A percentile compares a stretch with the other conserved stretches of the same genome.
These are phyloP conservation scores for Anhinga rufa DNA, from an alignment of 2,113 vertebrate genomes.

Conservation along the genomic window DNA sequence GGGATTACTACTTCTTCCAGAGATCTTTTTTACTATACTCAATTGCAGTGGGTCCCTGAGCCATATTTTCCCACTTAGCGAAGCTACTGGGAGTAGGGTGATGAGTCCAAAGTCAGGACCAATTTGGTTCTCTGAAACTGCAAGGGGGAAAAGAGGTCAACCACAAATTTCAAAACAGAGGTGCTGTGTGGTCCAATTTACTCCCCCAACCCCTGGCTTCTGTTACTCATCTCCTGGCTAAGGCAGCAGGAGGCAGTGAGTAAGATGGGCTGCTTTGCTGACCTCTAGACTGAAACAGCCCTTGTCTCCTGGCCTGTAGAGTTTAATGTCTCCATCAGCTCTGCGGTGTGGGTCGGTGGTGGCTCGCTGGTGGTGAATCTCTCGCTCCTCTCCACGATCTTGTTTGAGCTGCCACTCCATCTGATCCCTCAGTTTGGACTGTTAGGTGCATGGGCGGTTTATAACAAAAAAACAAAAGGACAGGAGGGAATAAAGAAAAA, in stretches of 20 bases:
- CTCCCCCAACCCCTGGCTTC: neutral
- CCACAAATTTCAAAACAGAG: neutral
- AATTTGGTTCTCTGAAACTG: neutral
- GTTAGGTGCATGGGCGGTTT: conserved; percentile 83
- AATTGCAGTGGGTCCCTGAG: neutral
- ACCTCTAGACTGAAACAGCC: conserved; percentile 93
- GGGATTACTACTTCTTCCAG: neutral
- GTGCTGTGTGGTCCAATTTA: neutral
- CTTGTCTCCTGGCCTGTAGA: conserved; percentile 82
- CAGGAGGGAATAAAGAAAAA: conserved; percentile 69
- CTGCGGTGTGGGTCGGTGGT: conserved; percentile 81
- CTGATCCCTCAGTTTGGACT: conserved; percentile 97
- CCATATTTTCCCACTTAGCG: neutral
- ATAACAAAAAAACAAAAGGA: conserved; percentile 76
- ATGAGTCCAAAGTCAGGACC: neutral
- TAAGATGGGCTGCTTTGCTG: conserved; percentile 72
- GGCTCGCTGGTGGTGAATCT: conserved; percentile 75
- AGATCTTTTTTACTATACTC: neutral
- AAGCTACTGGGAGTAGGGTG: neutral
- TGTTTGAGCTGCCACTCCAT: conserved; percentile 89
- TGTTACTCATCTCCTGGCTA: conserved; percentile 34
- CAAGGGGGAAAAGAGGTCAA: neutral
- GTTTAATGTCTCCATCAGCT: conserved; percentile 86
- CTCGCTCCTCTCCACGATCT: conserved; percentile 84
- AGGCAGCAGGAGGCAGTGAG: conserved; percentile 10